Conservation (phyloP, 1,140 invertebrate genomes). For the Drosophila pectinifera region DNA sequence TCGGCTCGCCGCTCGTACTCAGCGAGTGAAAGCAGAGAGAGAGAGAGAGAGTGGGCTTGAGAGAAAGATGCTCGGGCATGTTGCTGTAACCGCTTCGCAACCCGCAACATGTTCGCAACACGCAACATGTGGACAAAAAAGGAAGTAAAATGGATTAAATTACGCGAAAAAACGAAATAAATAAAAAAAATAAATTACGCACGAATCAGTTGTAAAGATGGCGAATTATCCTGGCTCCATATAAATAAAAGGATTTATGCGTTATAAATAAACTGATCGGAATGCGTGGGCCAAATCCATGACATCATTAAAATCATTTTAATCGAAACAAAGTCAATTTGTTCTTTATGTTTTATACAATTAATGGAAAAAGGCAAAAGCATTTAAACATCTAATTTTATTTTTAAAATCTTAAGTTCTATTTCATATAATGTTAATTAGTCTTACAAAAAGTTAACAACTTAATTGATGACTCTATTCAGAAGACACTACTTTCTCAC, state of each 20-base stretch:
- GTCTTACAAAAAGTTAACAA: neutral
- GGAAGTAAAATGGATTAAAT: conserved; percentile 26
- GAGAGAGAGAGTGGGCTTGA: neutral
- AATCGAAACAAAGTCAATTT: neutral
- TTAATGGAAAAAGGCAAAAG: neutral
- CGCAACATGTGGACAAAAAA: conserved; percentile 22
- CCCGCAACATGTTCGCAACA: conserved; percentile 50
- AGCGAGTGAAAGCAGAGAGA: conserved; percentile 6
- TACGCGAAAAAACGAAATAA: neutral
- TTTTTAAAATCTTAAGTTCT: no score
- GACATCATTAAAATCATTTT: conserved; percentile 21
- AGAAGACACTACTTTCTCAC: neutral
- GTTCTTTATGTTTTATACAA: neutral
- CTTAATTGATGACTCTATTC: neutral
- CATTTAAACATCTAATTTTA: no score
- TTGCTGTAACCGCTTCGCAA: conserved; percentile 14
- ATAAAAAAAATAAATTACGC: conserved; percentile 25
- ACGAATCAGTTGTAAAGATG: conserved; percentile 23
- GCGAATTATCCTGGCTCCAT: conserved; percentile 3
- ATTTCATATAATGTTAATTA: no score
- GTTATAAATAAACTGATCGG: conserved; percentile 21
- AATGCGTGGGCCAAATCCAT: neutral
- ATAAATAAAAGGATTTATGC: conserved; percentile 25
- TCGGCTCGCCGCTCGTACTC: conserved; percentile 10
- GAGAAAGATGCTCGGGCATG: neutral